These are phyloP conservation scores for Octodonta nipae DNA, from an alignment of 2,888 invertebrate genomes.

Conservation along the genomic window DNA sequence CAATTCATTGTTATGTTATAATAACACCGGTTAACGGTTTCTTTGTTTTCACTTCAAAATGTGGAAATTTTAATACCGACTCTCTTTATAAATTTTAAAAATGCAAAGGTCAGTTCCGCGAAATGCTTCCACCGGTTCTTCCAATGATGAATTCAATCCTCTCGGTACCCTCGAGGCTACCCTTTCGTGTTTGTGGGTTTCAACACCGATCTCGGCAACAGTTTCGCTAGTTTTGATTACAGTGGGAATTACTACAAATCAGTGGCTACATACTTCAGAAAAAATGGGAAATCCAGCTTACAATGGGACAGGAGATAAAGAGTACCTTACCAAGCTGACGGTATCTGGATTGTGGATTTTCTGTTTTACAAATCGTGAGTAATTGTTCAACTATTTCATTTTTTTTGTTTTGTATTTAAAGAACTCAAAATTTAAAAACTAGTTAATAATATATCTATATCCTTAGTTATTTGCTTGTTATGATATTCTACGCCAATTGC, in stretches of 20 bases:
- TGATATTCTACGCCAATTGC: too few relatives aligned
- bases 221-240: conserved; percentile 58
- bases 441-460: background rate
- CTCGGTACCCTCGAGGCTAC: conserved; percentile 42
- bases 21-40: too few relatives aligned
- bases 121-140: conserved; percentile 20
- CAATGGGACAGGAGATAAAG: conserved; percentile 63
- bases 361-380: conserved; percentile 69
- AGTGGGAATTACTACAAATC: conserved; percentile 62
- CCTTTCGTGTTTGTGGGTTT: conserved; percentile 48
- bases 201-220: conserved; percentile 54
- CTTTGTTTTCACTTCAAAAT: too few relatives aligned
- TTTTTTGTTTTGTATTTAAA: too few relatives aligned
- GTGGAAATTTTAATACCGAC: too few relatives aligned
- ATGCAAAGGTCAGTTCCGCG: conserved; percentile 27
- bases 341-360: conserved; percentile 71
- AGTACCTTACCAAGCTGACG: conserved; percentile 58
- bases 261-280: conserved; percentile 80
- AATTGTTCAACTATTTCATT: background rate
- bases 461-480: background rate
- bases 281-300: conserved; percentile 64
- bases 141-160: conserved; percentile 21
- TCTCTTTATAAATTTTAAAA: too few relatives aligned
- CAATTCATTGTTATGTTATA: too few relatives aligned
- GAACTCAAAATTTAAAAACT: background rate